phyloP scores from a whole-genome alignment of 64 coral and sea anemone species.

The Cladopsammia gracilis region DNA sequence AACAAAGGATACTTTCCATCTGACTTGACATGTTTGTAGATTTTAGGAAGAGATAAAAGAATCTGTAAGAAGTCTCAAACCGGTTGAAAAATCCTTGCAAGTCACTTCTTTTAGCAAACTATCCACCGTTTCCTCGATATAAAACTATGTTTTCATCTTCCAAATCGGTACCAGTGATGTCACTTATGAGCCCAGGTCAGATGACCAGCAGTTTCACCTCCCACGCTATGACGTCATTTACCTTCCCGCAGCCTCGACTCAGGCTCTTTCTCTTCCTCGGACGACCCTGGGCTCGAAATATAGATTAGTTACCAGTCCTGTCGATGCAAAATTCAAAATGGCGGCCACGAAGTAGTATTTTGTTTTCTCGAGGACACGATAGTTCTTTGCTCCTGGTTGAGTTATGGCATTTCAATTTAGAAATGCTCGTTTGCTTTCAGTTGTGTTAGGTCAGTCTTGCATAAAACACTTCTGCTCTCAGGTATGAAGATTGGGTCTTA shows the following conservation, averaged over 20 bases:
- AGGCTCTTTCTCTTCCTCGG: no score
- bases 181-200: not conserved
- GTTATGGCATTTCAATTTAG: slow-evolving; percentile 11
- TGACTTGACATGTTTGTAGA: slow-evolving; percentile 65
- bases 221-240: not conserved
- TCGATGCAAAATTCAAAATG: not conserved
- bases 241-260: no score
- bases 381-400: not conserved
- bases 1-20: slow-evolving; percentile 95
- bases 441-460: not conserved
- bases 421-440: not conserved
- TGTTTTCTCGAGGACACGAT: no score
- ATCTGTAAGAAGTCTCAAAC: not conserved
- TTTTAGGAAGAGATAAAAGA: not conserved
- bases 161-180: slow-evolving; percentile 26
- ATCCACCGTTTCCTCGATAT: not conserved
- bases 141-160: slow-evolving; percentile 47
- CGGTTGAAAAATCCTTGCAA: not conserved
- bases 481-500: not conserved
- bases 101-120: not conserved
- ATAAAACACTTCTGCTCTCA: not conserved
- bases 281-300: not conserved
- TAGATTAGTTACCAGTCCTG: not conserved
- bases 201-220: slow-evolving; percentile 12
- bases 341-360: not conserved